Base-by-base conservation (phyloP, 2,797 vertebrate species). In the Acanthopagrus latus region DNA sequence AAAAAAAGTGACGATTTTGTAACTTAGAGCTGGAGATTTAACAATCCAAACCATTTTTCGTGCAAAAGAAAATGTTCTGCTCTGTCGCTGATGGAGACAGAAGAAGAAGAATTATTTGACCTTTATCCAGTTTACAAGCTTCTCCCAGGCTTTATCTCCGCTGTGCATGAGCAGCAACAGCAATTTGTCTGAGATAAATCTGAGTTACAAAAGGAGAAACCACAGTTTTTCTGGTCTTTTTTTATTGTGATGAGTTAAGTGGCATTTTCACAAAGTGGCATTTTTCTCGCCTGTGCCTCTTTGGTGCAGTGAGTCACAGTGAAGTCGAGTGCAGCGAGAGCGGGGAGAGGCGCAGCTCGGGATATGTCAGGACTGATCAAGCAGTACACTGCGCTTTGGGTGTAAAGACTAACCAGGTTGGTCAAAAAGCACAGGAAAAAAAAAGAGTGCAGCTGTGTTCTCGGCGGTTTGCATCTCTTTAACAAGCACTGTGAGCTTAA, bases 321-420 rank as follows among this genome's bases (percentile, higher is more conserved):
- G 75, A 65, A 74, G 83, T 68, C 43, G 62, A 75, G 74, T 54
- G 79, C 73, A 20, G 79, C 21, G 75, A 75, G 55, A 3, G 76
- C 5, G 7, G 51, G 81, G 50, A 67, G 76, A 59, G 81, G 17
- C 74, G 38, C 73, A 58, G 78, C 70, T 86, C 46, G 2, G 73
- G 59, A 82, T 48, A 73, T 81, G 84, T 90, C 88, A 71, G 71
- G 71, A 57, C 71, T 70, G 67, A 84, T 87, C 83, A 81, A 50
- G 64, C 68, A 29, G 64, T 33, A 76, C 77, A 17, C 46, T 20
- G 51, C 58, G 41, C 67, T 71, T 27, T 18, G 20, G 2, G 72
- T 76, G 71, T 78, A 62, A 76, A 81, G 59, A 78, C 74, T 73
- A 76, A 78, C 78, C 79, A 64, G 67, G 66, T 44, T 63, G 71